Evolutionary conservation across 2,113 vertebrate species (phyloP), one percentile per base, ranked within the genome.

Genomic region (Pomatostomus ruficeps): DNA sequence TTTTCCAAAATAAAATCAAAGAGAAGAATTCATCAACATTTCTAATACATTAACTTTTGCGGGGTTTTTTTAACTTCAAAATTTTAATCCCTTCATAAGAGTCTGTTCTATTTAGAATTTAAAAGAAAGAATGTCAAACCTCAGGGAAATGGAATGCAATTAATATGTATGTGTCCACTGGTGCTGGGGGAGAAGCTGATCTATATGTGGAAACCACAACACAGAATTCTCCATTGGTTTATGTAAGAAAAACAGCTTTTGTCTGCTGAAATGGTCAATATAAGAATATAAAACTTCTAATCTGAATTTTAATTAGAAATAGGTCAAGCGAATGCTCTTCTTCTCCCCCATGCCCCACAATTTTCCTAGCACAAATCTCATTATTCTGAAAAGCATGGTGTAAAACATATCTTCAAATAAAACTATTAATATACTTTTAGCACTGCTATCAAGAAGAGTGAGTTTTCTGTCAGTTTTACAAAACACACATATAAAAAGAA

Each of bases 71-170:
- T 33, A 62, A 46, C 20, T 46, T 81, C 45, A 68, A 65, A 57
- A 58, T 65, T 77, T 70, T 33, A 63, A 58, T 74, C 57, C 48
- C 65, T 66, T 84, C 14, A 4, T 52, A 92, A 87, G 31, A 49
- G 33, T 26, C 12, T 80, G 40, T 58, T 92, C 45, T 75, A 61
- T 54, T 45, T 45, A 76, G 36, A 95, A 68, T 61, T 87, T 78
- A 78, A 84, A 86, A 87, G 79, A 77, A 95, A 85, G 79, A 70
- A 76, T 6, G 14, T 40, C 33, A 72, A 14, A 75, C 91, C 62
- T 66, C 49, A 62, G 93, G 93, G 89, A 96, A 42, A 36, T 43
- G 38, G 83, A 95, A 95, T 87, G 95, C 94, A 95, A 89, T 95
- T 95, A 82, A 94, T 72, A 68, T 38, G 45, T 38, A 46, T 57